Base-by-base conservation (phyloP, 1,140 invertebrate species). In the Heliconius hermathena region DNA sequence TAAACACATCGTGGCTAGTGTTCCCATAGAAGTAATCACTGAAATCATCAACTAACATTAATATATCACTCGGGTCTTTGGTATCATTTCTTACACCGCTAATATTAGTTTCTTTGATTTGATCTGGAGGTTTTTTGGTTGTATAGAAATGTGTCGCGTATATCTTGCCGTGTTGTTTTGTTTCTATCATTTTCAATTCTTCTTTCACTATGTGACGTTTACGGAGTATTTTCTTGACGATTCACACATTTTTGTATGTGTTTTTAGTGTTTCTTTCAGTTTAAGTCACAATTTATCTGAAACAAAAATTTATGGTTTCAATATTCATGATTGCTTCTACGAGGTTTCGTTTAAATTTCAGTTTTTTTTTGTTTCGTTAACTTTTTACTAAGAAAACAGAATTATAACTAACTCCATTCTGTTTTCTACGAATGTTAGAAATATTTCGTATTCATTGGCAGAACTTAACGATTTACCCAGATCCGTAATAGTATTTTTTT, bases 1-100 rank as follows among this genome's bases (percentile, higher is more conserved):
- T 87, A 74, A 91, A 93, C 73, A 93, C 78, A 75, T 94, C 91
- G 22, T 88, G 89, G 80, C 92, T 94, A 22, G 89, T 85, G 77
- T 94, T 94, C 9, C 91, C 95, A 72, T 95, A 95, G 88, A 96
- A 96, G 84, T 96, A 96, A 88, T 96, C 95, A 87, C 95, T 95
- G 87, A 96, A 96, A 85, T 96, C 95, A 81, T 96, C 95, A 0
- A 96, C 93, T 73, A 96, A 85, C 91, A 95, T 94, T 93, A 96
- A 94, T 74, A 95, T 94, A 49, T 92, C 89, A 83, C 87, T 85
- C 22, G 85, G 78, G 22, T 85, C 84, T 84, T 82, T 88, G 11
- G 84, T 88, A 71, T 90, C 91, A 84, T 95, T 95, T 81, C 88
- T 93, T 75, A 73, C 88, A 80, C 81, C 84, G 87, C 60, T 79